Percentiles rank a stretch among this genome's conserved stretches.
Evolutionary conservation across 2,888 invertebrate genomes (phyloP).

Genomic region (Junonia oenone): DNA sequence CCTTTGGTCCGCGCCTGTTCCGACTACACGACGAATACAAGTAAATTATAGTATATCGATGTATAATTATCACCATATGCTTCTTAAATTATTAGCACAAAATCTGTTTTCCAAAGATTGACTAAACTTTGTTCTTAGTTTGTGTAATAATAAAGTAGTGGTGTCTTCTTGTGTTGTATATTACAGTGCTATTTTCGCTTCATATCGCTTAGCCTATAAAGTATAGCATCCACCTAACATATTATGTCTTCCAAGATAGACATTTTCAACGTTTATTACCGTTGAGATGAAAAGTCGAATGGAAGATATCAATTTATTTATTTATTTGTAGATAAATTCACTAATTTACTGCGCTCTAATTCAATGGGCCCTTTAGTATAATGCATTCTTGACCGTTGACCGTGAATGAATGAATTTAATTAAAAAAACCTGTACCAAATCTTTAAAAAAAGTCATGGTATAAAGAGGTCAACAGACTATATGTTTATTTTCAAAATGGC

Average conservation of each 20-base stretch:
- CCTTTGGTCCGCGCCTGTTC: too few relatives aligned
- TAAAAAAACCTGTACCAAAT: too few relatives aligned
- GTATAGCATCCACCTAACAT: neutral
- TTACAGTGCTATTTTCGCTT: neutral
- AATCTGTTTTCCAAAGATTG: too few relatives aligned
- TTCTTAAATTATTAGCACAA: too few relatives aligned
- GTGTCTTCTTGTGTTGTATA: too few relatives aligned
- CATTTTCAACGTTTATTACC: slow-evolving; percentile 17
- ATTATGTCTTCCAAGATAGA: neutral
- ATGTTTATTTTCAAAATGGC: neutral
- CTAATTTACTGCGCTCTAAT: slow-evolving; percentile 13
- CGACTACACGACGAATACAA: too few relatives aligned
- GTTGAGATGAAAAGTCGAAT: slow-evolving; percentile 11
- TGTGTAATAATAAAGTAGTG: too few relatives aligned
- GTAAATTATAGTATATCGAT: too few relatives aligned
- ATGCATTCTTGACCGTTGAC: neutral
- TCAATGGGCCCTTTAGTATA: slow-evolving; percentile 7
- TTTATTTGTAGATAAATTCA: slow-evolving; percentile 15
- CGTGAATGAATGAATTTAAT: neutral
- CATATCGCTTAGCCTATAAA: neutral
- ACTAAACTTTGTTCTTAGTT: too few relatives aligned
- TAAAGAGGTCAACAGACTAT: neutral
- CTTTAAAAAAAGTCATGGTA: neutral
- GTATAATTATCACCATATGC: too few relatives aligned
- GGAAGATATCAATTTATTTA: slow-evolving; percentile 19